phyloP scores from a whole-genome alignment of 2,888 invertebrate species.

The Machimus rusticus region DNA sequence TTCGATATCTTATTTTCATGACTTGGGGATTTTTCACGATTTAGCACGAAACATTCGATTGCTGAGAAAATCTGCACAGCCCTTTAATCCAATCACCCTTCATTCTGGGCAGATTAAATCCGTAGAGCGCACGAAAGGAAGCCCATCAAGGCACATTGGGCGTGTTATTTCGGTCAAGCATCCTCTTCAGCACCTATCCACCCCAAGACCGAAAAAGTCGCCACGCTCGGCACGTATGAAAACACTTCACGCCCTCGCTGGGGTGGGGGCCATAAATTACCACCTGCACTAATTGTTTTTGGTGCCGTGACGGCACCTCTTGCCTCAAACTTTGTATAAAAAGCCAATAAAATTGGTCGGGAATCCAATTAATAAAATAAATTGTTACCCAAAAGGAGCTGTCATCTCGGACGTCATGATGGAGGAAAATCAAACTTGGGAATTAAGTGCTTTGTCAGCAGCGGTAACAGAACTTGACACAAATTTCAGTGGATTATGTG shows the following conservation, averaged over 20 bases:
- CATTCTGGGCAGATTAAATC: not conserved
- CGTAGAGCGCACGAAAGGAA: not conserved
- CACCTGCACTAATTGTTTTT: not conserved
- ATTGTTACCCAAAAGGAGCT: not conserved
- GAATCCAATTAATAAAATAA: not conserved
- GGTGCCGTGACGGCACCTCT: not conserved
- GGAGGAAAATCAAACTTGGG: not conserved
- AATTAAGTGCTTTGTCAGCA: not conserved
- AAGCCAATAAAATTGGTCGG: not conserved
- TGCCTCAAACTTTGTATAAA: not conserved
- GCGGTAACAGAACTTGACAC: constrained; percentile 2
- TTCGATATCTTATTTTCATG: not conserved
- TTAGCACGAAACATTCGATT: not conserved
- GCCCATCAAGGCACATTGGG: not conserved
- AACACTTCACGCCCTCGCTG: not conserved
- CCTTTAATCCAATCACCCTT: not conserved
- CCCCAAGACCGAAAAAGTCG: not conserved
- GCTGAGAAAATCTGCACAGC: not conserved
- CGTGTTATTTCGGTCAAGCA: not conserved
- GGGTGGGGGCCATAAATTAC: not conserved
- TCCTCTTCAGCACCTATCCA: not conserved
- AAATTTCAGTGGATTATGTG: not conserved
- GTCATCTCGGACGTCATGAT: not conserved
- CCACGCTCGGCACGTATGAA: not conserved
- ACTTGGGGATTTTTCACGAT: not conserved